phyloP scores from a whole-genome alignment of 2,888 invertebrate species.

The Ochropleura leucogaster region DNA sequence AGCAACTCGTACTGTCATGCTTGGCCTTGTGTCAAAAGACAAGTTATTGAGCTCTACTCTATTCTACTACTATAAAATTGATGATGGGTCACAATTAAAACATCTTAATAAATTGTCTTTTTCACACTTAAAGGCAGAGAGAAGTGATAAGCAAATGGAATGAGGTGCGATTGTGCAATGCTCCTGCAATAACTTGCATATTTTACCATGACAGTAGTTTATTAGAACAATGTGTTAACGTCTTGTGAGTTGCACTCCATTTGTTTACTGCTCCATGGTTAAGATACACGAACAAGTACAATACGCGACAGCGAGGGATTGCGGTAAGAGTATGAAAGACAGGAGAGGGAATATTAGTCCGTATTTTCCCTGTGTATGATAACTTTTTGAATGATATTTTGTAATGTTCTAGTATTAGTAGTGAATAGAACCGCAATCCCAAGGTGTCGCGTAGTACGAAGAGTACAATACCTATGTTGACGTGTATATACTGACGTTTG shows the following conservation, averaged over 20 bases:
- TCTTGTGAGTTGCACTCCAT: conserved; percentile 41
- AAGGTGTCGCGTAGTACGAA: conserved; percentile 32
- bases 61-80: not conserved
- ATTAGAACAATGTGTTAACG: conserved; percentile 8
- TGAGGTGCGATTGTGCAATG: conserved; percentile 19
- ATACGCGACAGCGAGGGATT: conserved; percentile 55
- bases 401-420: not conserved
- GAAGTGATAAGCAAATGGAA: conserved; percentile 58
- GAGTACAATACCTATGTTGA: conserved; percentile 60
- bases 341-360: conserved; percentile 29
- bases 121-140: conserved; percentile 22
- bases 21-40: conserved; percentile 24
- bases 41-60: conserved; percentile 21
- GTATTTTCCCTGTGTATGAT: not conserved
- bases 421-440: conserved; percentile 47
- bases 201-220: conserved; percentile 25
- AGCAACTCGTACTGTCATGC: not conserved
- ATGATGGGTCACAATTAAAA: conserved; percentile 2
- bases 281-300: conserved; percentile 56
- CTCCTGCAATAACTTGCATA: conserved; percentile 28
- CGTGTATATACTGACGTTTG: conserved; percentile 89
- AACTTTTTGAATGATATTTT: not conserved
- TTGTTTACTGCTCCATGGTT: conserved; percentile 46
- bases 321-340: conserved; percentile 37
- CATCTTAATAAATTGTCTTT: conserved; percentile 41